phyloP scores from a whole-genome alignment of 2,888 invertebrate species.

The Hypercompe scribonia region DNA sequence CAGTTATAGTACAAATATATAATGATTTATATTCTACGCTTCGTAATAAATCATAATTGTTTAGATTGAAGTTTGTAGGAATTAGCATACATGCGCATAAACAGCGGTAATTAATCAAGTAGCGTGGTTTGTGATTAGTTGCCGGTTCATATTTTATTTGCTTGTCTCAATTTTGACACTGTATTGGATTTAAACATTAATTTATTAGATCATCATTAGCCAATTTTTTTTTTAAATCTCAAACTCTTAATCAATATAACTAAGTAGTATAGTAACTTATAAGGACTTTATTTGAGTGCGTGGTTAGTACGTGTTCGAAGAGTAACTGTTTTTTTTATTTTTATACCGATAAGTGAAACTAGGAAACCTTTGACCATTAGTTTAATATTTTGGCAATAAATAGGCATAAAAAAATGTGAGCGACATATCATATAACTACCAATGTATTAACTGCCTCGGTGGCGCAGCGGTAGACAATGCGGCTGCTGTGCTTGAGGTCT shows the following conservation, averaged over 20 bases:
- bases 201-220: background rate
- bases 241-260: background rate
- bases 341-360: background rate
- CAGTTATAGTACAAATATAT: background rate
- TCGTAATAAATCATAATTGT: slow-evolving; percentile 22
- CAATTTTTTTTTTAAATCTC: background rate
- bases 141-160: slow-evolving; percentile 25
- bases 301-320: background rate
- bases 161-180: background rate
- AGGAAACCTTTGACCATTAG: background rate
- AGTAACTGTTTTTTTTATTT: background rate
- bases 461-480: no score
- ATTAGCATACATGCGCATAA: slow-evolving; percentile 39
- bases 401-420: background rate
- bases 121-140: slow-evolving; percentile 31
- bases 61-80: slow-evolving; percentile 29
- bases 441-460: no score
- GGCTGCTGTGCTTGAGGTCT: no score
- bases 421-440: background rate
- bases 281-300: background rate
- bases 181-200: background rate
- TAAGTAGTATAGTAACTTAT: background rate
- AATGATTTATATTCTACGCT: background rate
- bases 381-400: background rate
- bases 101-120: slow-evolving; percentile 40